A percentile compares a stretch with the other conserved stretches of the same genome.
phyloP scores from a whole-genome alignment of 2,797 vertebrate species.

The Lepus townsendii region DNA sequence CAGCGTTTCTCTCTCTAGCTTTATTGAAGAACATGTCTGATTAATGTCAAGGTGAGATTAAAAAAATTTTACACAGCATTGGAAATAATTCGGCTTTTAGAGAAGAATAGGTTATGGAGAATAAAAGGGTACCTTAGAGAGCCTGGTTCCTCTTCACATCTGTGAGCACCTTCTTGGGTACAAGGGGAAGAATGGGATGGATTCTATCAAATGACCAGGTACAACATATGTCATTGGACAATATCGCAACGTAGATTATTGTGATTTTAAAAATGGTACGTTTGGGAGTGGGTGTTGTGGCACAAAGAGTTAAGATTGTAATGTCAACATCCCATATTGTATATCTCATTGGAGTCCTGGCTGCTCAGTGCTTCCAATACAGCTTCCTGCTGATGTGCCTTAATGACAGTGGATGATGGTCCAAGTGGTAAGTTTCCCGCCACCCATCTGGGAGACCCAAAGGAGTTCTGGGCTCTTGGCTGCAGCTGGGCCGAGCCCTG shows the following conservation, averaged over 20 bases:
- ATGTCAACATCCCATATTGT: too few species aligned
- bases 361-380: too few species aligned
- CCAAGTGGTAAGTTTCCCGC: too few species aligned
- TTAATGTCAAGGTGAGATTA: conserved; percentile 46
- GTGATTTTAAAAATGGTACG: neutral
- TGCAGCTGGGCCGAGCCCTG: too few species aligned
- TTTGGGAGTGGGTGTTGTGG: neutral
- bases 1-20: neutral
- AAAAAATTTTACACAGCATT: conserved; percentile 33
- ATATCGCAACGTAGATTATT: neutral
- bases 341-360: too few species aligned
- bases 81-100: conserved; percentile 45
- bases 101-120: conserved; percentile 10
- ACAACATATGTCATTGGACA: neutral
- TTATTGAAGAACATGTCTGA: conserved; percentile 48
- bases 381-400: too few species aligned
- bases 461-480: too few species aligned
- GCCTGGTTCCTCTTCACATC: neutral
- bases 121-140: neutral
- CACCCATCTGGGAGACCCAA: too few species aligned
- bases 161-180: neutral
- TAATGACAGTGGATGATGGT: too few species aligned
- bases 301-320: too few species aligned
- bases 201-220: neutral
- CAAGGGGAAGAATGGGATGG: neutral